phyloP scores from a whole-genome alignment of 2,888 invertebrate genomes.

The Hylaea fasciaria region DNA sequence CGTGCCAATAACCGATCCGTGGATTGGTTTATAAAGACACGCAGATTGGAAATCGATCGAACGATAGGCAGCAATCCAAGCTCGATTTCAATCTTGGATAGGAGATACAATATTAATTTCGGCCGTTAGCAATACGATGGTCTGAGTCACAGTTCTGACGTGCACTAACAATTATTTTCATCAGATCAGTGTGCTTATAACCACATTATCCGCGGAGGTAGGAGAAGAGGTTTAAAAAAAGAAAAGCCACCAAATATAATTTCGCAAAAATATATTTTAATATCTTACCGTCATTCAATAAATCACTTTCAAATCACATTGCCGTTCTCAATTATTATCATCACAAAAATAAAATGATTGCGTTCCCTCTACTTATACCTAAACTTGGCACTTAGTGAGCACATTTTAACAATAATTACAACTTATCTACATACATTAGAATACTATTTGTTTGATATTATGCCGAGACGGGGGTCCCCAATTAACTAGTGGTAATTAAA shows the following conservation, averaged over 20 bases:
- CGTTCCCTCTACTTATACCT: constrained; percentile 69
- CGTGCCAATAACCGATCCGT: too few relatives aligned
- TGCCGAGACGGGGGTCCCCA: constrained; percentile 32
- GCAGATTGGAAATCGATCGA: too few relatives aligned
- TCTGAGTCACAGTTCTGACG: too few relatives aligned
- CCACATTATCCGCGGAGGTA: too few relatives aligned
- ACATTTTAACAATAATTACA: constrained; percentile 66
- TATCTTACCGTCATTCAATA: constrained; percentile 58
- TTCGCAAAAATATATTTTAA: constrained; percentile 66
- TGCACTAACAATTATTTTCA: too few relatives aligned
- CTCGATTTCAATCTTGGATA: too few relatives aligned
- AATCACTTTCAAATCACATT: constrained; percentile 72
- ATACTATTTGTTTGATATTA: constrained; percentile 39
- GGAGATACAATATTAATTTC: too few relatives aligned
- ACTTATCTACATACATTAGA: constrained; percentile 59
- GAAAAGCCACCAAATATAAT: constrained; percentile 29
- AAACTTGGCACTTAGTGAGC: constrained; percentile 81
- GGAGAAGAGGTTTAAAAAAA: too few relatives aligned
- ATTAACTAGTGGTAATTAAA: constrained; percentile 9
- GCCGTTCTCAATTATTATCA: constrained; percentile 46
- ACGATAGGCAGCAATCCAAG: too few relatives aligned
- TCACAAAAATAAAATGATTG: constrained; percentile 43
- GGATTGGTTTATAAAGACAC: too few relatives aligned
- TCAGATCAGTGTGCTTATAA: too few relatives aligned
- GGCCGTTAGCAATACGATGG: too few relatives aligned